Conservation (phyloP, 2,797 vertebrate species). For the Meda fulgida region DNA sequence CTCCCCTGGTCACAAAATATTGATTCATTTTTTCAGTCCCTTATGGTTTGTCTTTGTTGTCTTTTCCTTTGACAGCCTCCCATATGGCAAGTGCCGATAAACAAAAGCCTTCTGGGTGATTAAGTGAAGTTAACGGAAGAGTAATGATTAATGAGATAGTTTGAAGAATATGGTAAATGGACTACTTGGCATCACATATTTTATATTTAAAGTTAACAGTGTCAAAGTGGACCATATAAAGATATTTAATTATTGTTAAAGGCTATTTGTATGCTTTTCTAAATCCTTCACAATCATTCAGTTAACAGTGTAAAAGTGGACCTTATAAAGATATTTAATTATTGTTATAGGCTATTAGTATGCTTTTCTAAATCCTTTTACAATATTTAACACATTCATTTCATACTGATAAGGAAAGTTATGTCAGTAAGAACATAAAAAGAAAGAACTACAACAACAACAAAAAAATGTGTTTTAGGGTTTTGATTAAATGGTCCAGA, state of each 20-base stretch:
- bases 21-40: slow-evolving; percentile 65
- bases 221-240: background rate
- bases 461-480: too few species aligned
- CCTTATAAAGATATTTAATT: background rate
- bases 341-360: background rate
- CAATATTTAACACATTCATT: background rate
- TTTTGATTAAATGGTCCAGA: background rate
- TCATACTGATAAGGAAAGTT: background rate
- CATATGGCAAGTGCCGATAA: slow-evolving; percentile 68
- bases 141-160: background rate
- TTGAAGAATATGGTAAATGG: background rate
- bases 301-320: background rate
- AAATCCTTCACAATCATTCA: background rate
- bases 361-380: background rate
- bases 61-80: slow-evolving; percentile 47
- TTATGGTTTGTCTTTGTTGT: slow-evolving; percentile 32
- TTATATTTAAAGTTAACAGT: background rate
- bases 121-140: background rate
- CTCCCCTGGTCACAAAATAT: slow-evolving; percentile 71
- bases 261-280: background rate
- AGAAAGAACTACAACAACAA: too few species aligned
- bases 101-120: slow-evolving; percentile 62
- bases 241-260: background rate
- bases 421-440: background rate
- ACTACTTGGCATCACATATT: background rate